phyloP scores from a whole-genome alignment of 2,888 invertebrate species.

The Theristus sp. region DNA sequence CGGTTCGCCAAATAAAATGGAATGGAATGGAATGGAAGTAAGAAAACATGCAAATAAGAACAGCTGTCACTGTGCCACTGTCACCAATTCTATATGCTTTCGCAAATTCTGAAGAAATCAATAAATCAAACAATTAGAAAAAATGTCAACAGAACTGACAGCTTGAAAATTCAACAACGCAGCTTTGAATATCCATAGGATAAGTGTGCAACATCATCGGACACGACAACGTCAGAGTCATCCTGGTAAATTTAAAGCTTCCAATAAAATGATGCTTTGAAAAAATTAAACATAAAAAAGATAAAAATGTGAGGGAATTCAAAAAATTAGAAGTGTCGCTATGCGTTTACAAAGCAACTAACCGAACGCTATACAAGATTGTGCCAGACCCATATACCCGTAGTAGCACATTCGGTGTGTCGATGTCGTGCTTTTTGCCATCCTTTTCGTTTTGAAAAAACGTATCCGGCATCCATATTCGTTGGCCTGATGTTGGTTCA shows the following conservation, averaged over 20 bases:
- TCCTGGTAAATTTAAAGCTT: constrained; percentile 46
- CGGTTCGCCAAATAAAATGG: too few relatives aligned
- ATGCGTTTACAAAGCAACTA: neutral
- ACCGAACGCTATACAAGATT: constrained; percentile 80
- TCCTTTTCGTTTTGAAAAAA: constrained; percentile 94
- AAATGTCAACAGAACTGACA: constrained; percentile 51
- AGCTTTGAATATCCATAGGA: constrained; percentile 79
- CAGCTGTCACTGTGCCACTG: too few relatives aligned
- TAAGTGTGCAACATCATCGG: constrained; percentile 89
- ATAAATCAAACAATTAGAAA: neutral
- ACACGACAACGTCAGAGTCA: constrained; percentile 76
- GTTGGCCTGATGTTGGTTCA: neutral
- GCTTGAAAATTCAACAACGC: constrained; percentile 79
- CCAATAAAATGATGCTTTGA: too few relatives aligned
- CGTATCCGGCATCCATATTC: constrained; percentile 70
- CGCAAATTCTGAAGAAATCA: neutral
- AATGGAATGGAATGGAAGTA: too few relatives aligned
- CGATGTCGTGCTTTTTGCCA: constrained; percentile 46
- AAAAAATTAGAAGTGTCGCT: too few relatives aligned
- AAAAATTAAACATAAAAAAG: too few relatives aligned
- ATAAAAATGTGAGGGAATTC: too few relatives aligned
- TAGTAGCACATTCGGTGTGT: constrained; percentile 55
- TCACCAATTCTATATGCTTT: too few relatives aligned
- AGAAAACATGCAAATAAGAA: too few relatives aligned
- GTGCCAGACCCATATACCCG: constrained; percentile 80